Percentiles rank a stretch among this genome's conserved stretches.
phyloP scores from a whole-genome alignment of 2,113 vertebrate genomes.

The Solea solea region DNA sequence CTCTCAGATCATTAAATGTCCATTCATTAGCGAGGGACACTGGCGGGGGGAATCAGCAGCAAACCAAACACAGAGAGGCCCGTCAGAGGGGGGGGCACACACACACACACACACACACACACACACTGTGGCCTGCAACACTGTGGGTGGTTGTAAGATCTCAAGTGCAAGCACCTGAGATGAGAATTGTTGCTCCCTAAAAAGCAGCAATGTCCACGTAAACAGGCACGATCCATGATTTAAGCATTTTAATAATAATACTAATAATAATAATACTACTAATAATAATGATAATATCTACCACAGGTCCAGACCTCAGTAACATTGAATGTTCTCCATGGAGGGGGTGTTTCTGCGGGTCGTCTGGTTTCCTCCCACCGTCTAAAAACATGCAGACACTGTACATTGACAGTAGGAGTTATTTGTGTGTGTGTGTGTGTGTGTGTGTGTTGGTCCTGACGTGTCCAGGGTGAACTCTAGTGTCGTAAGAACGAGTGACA shows the following conservation, averaged over 20 bases:
- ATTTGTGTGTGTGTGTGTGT: too few relatives aligned
- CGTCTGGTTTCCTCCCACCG: too few relatives aligned
- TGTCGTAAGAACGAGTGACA: too few relatives aligned
- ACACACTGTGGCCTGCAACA: conserved; percentile 31
- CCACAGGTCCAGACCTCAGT: too few relatives aligned
- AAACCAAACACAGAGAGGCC: conserved; percentile 63
- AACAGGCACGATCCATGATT: background rate
- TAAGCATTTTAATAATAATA: background rate
- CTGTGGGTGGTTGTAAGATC: conserved; percentile 44
- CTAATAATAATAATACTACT: too few relatives aligned
- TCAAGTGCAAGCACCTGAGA: conserved; percentile 37
- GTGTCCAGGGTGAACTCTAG: too few relatives aligned
- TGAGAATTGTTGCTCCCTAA: background rate
- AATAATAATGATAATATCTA: too few relatives aligned
- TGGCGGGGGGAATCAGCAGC: conserved; percentile 43
- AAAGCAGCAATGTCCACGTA: background rate
- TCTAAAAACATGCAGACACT: too few relatives aligned
- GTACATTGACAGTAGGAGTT: too few relatives aligned
- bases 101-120: conserved; percentile 13
- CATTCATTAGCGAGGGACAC: conserved; percentile 75
- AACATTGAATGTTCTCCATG: too few relatives aligned
- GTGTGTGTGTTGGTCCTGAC: too few relatives aligned
- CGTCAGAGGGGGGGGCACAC: conserved; percentile 16
- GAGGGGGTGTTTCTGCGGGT: too few relatives aligned
- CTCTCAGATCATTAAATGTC: conserved; percentile 79